phyloP scores from a whole-genome alignment of 30 jellyfish, hydroid and myxozoan species.

The Pseudorhiza aurosa region DNA sequence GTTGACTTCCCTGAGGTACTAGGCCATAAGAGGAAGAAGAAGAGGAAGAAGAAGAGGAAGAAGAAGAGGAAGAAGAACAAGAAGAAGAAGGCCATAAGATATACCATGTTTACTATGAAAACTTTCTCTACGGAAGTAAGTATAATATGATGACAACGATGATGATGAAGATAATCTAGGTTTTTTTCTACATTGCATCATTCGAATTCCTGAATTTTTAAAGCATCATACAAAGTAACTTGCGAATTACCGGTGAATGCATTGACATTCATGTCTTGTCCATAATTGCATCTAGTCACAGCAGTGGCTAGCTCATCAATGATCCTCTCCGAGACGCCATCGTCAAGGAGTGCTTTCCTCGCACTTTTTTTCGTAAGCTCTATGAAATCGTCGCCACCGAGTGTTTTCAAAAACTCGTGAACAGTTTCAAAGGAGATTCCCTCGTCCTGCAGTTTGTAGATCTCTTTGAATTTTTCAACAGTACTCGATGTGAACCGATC shows the following conservation, averaged over 20 bases:
- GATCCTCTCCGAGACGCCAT: constrained; percentile 48
- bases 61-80: no score
- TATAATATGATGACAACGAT: no score
- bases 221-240: no score
- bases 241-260: constrained; percentile 78
- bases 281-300: constrained; percentile 80
- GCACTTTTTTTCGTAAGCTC: constrained; percentile 56
- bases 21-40: no score
- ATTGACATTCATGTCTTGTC: constrained; percentile 78
- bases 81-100: no score
- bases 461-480: constrained; percentile 45
- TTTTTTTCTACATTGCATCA: no score
- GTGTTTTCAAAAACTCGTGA: constrained; percentile 45
- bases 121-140: no score
- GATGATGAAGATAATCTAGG: no score
- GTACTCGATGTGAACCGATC: constrained; percentile 33
- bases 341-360: constrained; percentile 32
- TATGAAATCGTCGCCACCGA: constrained; percentile 69
- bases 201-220: no score
- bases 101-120: no score
- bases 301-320: constrained; percentile 85
- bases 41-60: no score
- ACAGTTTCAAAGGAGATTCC: constrained; percentile 75
- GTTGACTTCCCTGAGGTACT: no score
- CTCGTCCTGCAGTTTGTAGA: constrained; percentile 77